phyloP scores from a whole-genome alignment of 2,888 invertebrate genomes.

The Heliconius sara region DNA sequence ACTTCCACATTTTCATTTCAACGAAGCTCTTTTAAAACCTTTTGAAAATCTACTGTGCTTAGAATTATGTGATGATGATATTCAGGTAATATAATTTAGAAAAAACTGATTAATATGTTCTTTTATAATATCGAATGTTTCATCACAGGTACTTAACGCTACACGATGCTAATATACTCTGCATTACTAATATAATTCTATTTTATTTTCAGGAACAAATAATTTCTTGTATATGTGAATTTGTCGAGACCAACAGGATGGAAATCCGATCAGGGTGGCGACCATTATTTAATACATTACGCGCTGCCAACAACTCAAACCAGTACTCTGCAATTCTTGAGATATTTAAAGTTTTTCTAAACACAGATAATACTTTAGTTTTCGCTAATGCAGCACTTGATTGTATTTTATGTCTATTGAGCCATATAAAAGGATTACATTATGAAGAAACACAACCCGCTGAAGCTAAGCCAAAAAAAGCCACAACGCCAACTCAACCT shows the following conservation, averaged over 20 bases:
- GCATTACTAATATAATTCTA: not conserved
- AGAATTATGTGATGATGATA: conserved; percentile 96
- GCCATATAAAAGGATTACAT: conserved; percentile 89
- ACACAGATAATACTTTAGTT: conserved; percentile 95
- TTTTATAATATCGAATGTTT: not conserved
- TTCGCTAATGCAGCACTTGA: conserved; percentile 97
- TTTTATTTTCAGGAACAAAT: conserved; percentile 88
- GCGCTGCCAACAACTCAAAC: conserved; percentile 91
- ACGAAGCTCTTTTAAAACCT: conserved; percentile 96
- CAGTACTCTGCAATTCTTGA: conserved; percentile 91
- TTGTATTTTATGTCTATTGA: conserved; percentile 94
- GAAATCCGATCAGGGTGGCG: conserved; percentile 98
- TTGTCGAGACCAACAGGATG: conserved; percentile 96
- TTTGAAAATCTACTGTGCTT: conserved; percentile 97
- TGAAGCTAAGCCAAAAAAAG: conserved; percentile 75
- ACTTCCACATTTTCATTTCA: conserved; percentile 96
- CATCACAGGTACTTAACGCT: not conserved
- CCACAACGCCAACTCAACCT: conserved; percentile 60
- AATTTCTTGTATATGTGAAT: conserved; percentile 96
- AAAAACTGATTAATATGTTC: not conserved
- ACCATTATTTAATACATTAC: conserved; percentile 95
- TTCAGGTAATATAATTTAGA: conserved; percentile 86
- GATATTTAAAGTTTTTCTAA: conserved; percentile 96
- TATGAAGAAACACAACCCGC: conserved; percentile 79
- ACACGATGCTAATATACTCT: not conserved